Evolutionary conservation across 2,113 vertebrate genomes (phyloP).

Genomic region (Perccottus glenii): DNA sequence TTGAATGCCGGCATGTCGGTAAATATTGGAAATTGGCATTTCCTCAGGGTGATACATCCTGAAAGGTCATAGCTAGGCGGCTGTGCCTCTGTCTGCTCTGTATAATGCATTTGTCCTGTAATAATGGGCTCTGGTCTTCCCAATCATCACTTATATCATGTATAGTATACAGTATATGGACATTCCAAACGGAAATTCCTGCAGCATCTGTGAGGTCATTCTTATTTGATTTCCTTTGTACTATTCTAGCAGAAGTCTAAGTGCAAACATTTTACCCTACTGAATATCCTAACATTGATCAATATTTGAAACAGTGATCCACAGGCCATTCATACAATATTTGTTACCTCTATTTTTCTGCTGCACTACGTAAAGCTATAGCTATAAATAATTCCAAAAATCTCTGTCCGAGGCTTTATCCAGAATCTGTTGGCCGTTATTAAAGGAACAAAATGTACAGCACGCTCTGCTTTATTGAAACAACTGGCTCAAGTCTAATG

Average conservation of each 20-base stretch:
- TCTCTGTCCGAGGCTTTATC: too few relatives aligned
- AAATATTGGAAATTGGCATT: slow-evolving; percentile 76
- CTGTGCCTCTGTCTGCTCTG: slow-evolving; percentile 36
- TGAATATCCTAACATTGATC: neutral
- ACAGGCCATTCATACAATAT: neutral
- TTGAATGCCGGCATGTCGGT: slow-evolving; percentile 66
- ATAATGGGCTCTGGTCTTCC: slow-evolving; percentile 70
- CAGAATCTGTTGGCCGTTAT: too few relatives aligned
- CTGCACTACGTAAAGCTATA: too few relatives aligned
- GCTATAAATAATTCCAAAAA: too few relatives aligned
- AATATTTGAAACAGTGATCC: neutral
- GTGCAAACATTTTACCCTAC: too few relatives aligned
- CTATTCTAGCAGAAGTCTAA: too few relatives aligned
- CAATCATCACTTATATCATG: slow-evolving; percentile 67
- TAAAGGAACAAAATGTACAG: too few relatives aligned
- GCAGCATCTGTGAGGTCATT: too few relatives aligned
- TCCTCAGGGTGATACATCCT: slow-evolving; percentile 68
- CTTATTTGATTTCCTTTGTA: too few relatives aligned
- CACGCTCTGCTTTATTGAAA: too few relatives aligned
- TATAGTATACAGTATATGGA: slow-evolving; percentile 47
- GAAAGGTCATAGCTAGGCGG: slow-evolving; percentile 75
- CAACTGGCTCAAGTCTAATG: too few relatives aligned
- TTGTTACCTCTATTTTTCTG: neutral
- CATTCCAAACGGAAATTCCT: slow-evolving; percentile 27
- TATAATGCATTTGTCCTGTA: slow-evolving; percentile 70